phyloP scores from a whole-genome alignment of 2,888 invertebrate genomes.

The Agrilus mali region DNA sequence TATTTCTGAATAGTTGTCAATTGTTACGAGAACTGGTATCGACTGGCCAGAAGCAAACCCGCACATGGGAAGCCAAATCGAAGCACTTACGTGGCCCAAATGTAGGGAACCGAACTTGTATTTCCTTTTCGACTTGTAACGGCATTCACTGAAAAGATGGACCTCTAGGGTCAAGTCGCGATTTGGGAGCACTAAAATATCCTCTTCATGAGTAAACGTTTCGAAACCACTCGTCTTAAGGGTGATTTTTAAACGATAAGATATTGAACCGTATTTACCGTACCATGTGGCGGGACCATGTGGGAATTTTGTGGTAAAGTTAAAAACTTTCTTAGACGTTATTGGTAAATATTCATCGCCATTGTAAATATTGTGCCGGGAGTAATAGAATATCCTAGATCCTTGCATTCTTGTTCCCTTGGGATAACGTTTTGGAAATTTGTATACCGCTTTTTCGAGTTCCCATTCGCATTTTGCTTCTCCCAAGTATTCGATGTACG shows the following conservation, averaged over 20 bases:
- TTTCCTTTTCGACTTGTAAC: slow-evolving; percentile 12
- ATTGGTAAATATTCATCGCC: slow-evolving; percentile 12
- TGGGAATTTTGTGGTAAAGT: slow-evolving; percentile 5
- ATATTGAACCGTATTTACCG: slow-evolving; percentile 18
- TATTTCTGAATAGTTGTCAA: slow-evolving; percentile 18
- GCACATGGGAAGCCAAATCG: slow-evolving; percentile 21
- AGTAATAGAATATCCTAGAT: slow-evolving; percentile 17
- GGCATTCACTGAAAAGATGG: slow-evolving; percentile 16
- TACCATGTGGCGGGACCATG: slow-evolving; percentile 18
- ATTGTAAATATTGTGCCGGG: slow-evolving; percentile 15
- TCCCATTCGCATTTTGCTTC: slow-evolving; percentile 16
- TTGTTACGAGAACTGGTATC: slow-evolving; percentile 18
- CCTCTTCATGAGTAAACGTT: slow-evolving; percentile 12
- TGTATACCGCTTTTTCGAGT: slow-evolving; percentile 8
- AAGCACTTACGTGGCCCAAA: slow-evolving; percentile 16
- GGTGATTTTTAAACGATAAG: slow-evolving; percentile 11
- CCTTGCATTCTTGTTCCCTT: slow-evolving; percentile 12
- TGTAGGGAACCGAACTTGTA: slow-evolving; percentile 14
- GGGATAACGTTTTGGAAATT: slow-evolving; percentile 7
- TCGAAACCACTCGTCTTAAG: neutral
- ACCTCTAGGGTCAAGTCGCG: slow-evolving; percentile 16
- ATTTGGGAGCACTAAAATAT: slow-evolving; percentile 13
- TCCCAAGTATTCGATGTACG: slow-evolving; percentile 6
- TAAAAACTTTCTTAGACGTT: slow-evolving; percentile 6
- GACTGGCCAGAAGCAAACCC: slow-evolving; percentile 20